A percentile compares a stretch with the other conserved stretches of the same genome.
Evolutionary conservation across 1,140 invertebrate genomes (phyloP).

Genomic region (Diorhabda sublineata): DNA sequence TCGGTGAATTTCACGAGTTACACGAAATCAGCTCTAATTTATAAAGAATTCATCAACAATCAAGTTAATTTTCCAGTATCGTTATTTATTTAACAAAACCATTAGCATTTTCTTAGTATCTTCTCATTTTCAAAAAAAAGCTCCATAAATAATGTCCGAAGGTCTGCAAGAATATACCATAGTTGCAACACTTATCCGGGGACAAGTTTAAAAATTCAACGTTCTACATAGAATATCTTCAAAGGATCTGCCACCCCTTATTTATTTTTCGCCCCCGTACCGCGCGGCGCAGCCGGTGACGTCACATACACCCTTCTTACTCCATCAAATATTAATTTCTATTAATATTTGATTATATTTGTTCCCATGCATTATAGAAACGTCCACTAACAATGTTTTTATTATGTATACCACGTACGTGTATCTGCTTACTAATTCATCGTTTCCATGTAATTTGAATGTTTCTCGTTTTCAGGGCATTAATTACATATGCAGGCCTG

Average conservation of each 20-base stretch:
- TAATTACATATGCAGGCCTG: constrained; percentile 12
- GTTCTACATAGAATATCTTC: constrained; percentile 16
- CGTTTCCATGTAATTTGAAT: constrained; percentile 19
- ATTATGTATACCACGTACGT: constrained; percentile 29
- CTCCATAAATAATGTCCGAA: constrained; percentile 1
- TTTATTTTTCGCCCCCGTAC: constrained; percentile 23
- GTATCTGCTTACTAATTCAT: constrained; percentile 24
- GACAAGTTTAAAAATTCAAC: constrained; percentile 14
- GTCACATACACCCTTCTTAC: constrained; percentile 29
- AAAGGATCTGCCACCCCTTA: constrained; percentile 24
- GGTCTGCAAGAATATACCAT: not conserved
- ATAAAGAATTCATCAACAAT: too few relatives aligned
- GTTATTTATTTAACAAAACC: constrained; percentile 4
- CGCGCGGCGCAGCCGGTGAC: constrained; percentile 24
- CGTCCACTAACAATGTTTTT: constrained; percentile 37
- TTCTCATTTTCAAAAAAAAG: not conserved
- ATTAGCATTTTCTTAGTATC: not conserved
- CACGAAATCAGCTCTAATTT: too few relatives aligned
- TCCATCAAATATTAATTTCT: constrained; percentile 31
- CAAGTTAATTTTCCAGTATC: not conserved
- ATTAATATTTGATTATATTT: constrained; percentile 38
- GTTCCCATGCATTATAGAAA: constrained; percentile 31
- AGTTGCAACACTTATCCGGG: constrained; percentile 6
- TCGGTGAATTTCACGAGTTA: too few relatives aligned
- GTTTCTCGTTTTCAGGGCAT: constrained; percentile 14